Percentiles rank a stretch among this genome's conserved stretches.
These are phyloP conservation scores for Palaemon carinicauda DNA, from an alignment of 1,140 invertebrate genomes.

Conservation along the genomic window DNA sequence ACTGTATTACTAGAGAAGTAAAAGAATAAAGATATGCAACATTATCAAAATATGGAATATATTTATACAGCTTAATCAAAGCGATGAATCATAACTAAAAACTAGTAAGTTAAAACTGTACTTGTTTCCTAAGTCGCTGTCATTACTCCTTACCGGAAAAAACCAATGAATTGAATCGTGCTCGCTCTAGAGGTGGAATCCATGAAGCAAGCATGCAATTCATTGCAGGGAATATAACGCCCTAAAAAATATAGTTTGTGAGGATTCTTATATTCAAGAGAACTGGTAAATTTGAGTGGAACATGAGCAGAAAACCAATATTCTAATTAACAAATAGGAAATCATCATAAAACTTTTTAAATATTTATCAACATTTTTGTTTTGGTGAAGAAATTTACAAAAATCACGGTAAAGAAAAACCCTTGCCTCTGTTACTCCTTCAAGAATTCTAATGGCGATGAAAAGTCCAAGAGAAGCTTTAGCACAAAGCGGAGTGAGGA, in stretches of 20 bases:
- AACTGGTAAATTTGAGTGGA: neutral
- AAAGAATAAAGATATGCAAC: no score
- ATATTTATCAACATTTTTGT: neutral
- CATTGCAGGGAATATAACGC: neutral
- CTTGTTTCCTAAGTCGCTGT: neutral
- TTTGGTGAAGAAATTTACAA: neutral
- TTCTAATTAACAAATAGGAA: neutral
- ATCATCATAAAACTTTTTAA: neutral
- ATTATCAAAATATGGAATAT: neutral
- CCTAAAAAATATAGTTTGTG: neutral
- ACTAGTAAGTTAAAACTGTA: neutral
- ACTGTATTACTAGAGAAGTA: no score
- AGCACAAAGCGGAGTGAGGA: constrained; percentile 68
- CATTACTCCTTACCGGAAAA: neutral
- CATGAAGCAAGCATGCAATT: neutral
- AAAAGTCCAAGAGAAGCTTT: neutral
- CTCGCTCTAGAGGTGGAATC: neutral
- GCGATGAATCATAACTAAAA: no score
- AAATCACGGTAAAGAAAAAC: neutral
- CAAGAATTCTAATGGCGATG: neutral
- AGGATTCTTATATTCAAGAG: no score
- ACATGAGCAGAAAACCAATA: neutral
- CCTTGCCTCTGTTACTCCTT: neutral
- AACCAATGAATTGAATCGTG: neutral
- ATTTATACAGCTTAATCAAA: no score